Evolutionary conservation across 2,797 vertebrate species (phyloP), one percentile per base, ranked within the genome.

Genomic region (Ara ararauna): DNA sequence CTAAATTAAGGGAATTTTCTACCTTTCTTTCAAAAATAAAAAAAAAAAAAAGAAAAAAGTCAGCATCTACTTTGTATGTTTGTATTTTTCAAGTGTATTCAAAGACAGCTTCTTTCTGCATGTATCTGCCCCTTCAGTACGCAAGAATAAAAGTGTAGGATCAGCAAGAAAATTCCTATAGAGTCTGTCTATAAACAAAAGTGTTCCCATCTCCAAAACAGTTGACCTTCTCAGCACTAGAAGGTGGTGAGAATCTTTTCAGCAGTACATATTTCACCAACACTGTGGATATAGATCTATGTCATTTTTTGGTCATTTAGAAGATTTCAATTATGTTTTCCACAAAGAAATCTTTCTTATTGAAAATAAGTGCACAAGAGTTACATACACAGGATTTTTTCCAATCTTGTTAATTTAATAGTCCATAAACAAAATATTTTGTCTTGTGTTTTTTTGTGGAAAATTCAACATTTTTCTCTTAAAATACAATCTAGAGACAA

Each of bases 1-100:
- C 85, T 96, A 96, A 86, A 88, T 82, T 90, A 94, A 95, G 76
- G 17, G 36, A 88, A n/a, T 75, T 85, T 74, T 87, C 29, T 74
- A 73, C 45, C 26, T 7, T 62, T 85, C 23, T 83, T 72, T 36
- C 1, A 12, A 64, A 58, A 76, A 82, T 18, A 44, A 20, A 21
- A 23, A 10, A 42, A 23, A 42, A 42, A n/a, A 21, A 36, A 36
- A 16, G 1, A 23, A 54, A 80, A 65, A 76, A 80, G 23, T 11
- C 23, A 78, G 66, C 77, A 71, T 53, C 70, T 89, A 50, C 45
- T 79, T 86, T 92, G 40, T 30, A 60, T 51, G 50, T 85, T 88
- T 90, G 36, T 22, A 60, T 47, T 94, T 91, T 84, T 82, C 19
- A 93, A 78, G 50, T 30, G 51, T 82, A 38, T 73, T 73, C 32